Conservation (phyloP, 1,140 invertebrate species). For the Daktulosphaira vitifoliae region DNA sequence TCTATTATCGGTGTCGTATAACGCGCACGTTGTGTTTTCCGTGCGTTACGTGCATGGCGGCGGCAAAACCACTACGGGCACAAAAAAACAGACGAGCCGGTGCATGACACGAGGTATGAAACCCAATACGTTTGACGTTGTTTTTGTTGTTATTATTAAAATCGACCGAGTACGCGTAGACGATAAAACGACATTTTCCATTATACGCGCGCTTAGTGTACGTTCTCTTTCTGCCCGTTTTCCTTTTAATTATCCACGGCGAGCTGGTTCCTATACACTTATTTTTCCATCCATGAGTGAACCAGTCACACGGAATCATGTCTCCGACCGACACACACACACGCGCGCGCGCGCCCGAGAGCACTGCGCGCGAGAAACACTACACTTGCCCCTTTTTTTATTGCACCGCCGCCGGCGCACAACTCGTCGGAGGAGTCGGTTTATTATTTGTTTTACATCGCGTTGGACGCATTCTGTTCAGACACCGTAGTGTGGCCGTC, state of each 20-base stretch:
- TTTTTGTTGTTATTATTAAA: conserved; percentile 16
- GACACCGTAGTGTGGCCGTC: no score
- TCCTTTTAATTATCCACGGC: conserved; percentile 29
- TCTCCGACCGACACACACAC: not conserved
- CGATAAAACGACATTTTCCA: conserved; percentile 11
- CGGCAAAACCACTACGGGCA: no score
- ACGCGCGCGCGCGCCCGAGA: no score
- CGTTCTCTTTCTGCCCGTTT: conserved; percentile 32
- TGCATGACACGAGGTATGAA: conserved; percentile 12
- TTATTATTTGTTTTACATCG: no score
- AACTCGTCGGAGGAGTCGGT: conserved; percentile 18
- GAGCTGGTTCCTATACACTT: conserved; percentile 25
- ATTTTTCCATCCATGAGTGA: conserved; percentile 33
- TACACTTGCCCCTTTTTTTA: conserved; percentile 20
- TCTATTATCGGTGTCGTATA: conserved; percentile 23
- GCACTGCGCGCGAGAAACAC: no score
- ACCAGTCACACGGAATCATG: conserved; percentile 32
- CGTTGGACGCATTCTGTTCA: no score
- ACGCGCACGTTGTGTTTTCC: conserved; percentile 29
- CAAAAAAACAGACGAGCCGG: no score
- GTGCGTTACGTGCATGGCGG: no score
- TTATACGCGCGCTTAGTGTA: conserved; percentile 5
- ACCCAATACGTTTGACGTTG: conserved; percentile 28
- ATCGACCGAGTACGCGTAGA: no score
- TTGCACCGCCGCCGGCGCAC: no score